A percentile compares a stretch with the other conserved stretches of the same genome.
Conservation (phyloP, 2,113 vertebrate genomes). For the Rattus norvegicus region GRCr8 NC_086033.1:7546501-7547000, state of each 20-base stretch:
- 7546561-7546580: constrained; percentile 70
- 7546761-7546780: not conserved
- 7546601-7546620: constrained; percentile 77
- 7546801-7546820: not conserved
- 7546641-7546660: constrained; percentile 55
- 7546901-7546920: not conserved
- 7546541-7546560: constrained; percentile 71
- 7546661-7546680: not conserved
- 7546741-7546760: not conserved
- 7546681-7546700: not conserved
- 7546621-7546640: constrained; percentile 72
- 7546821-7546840: not conserved
- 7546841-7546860: not conserved
- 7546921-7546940: constrained; percentile 30
- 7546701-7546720: too few species aligned
- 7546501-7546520: constrained; percentile 52
- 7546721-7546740: not conserved
- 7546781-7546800: not conserved
- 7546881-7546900: not conserved
- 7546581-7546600: constrained; percentile 67
- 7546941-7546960: constrained; percentile 42
- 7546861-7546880: not conserved
- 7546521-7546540: constrained; percentile 67
- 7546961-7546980: constrained; percentile 73
- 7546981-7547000: constrained; percentile 71